Evolutionary conservation across 1,140 invertebrate species (phyloP).

Genomic region (Temnothorax longispinosus): DNA sequence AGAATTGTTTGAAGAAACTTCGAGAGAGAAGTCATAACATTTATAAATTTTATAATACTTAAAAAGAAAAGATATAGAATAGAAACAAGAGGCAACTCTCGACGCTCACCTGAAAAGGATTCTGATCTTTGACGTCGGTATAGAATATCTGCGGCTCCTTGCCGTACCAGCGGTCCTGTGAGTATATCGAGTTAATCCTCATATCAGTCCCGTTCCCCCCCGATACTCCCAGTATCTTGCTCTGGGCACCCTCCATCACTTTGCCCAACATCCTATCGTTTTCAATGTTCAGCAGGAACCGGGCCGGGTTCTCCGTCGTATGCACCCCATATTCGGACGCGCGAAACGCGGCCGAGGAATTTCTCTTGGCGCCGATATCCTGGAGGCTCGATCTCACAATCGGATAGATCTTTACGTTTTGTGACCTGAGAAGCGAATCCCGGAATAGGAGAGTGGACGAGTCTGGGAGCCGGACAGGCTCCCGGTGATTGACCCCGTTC

Average conservation of each 20-base stretch:
- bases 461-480: constrained; percentile 72
- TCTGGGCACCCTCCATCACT: background rate
- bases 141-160: constrained; percentile 80
- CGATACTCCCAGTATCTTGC: constrained; percentile 5
- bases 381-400: constrained; percentile 23
- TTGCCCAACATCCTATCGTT: constrained; percentile 4
- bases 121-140: constrained; percentile 80
- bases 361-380: constrained; percentile 17
- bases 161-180: constrained; percentile 81
- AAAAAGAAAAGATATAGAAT: no score
- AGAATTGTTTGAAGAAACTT: background rate
- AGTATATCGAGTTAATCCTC: constrained; percentile 85
- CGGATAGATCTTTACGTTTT: constrained; percentile 44
- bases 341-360: background rate
- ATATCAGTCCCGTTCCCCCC: constrained; percentile 78
- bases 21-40: no score
- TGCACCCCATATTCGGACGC: constrained; percentile 7
- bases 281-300: background rate
- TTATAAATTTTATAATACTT: no score
- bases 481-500: constrained; percentile 61
- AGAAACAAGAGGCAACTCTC: no score
- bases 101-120: constrained; percentile 83
- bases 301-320: background rate
- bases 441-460: constrained; percentile 54
- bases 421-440: constrained; percentile 7